phyloP scores from a whole-genome alignment of 2,113 vertebrate genomes.

The Sula dactylatra region DNA sequence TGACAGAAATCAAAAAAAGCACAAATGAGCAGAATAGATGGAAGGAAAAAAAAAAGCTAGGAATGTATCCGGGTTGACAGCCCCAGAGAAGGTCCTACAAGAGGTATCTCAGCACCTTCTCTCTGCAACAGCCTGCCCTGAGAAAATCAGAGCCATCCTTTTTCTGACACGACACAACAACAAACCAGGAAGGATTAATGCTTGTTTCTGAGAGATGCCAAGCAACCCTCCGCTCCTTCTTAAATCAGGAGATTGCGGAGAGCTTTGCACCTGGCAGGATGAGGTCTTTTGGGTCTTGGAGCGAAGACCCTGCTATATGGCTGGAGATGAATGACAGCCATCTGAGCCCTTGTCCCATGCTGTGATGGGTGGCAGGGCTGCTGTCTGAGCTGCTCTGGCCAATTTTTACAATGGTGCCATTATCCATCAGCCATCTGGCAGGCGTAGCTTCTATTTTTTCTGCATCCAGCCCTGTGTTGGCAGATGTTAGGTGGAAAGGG shows the following conservation, averaged over 20 bases:
- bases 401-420: constrained; percentile 45
- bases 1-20: neutral
- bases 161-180: neutral
- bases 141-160: neutral
- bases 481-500: constrained; percentile 43
- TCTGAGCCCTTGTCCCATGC: neutral
- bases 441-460: neutral
- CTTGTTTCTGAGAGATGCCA: neutral
- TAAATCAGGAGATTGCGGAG: neutral
- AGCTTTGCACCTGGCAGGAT: constrained; percentile 9
- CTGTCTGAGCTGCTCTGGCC: constrained; percentile 36
- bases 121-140: neutral
- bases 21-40: neutral
- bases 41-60: neutral
- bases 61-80: neutral
- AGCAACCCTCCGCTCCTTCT: neutral
- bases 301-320: neutral
- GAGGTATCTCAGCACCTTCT: neutral
- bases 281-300: neutral
- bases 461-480: constrained; percentile 9
- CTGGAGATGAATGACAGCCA: constrained; percentile 10
- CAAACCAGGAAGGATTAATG: neutral
- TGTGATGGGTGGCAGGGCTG: constrained; percentile 43
- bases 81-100: neutral
- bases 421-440: constrained; percentile 59